These are phyloP conservation scores for Drosophila multiciliata DNA, from an alignment of 2,888 invertebrate species.

Conservation along the genomic window DNA sequence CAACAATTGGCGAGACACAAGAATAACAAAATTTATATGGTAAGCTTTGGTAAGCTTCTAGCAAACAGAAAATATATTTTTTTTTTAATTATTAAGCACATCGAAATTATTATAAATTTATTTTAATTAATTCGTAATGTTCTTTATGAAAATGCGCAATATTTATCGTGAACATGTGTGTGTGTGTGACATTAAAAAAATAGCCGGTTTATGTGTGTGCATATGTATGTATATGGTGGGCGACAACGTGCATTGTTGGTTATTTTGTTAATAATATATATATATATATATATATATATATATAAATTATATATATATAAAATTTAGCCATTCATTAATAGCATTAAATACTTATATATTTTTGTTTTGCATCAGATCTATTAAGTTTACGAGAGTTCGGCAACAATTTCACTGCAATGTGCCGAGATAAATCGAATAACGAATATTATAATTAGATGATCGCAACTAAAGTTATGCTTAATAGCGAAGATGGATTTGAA, in stretches of 20 bases:
- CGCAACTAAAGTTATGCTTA: background rate
- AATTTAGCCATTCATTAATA: background rate
- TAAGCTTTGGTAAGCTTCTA: conserved; percentile 72
- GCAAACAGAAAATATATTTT: conserved; percentile 12
- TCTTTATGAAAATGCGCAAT: conserved; percentile 26
- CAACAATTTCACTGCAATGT: background rate
- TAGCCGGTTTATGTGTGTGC: conserved; percentile 52
- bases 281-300: no score
- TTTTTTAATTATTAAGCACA: conserved; percentile 21
- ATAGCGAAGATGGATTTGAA: background rate
- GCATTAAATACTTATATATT: background rate
- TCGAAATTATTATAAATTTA: conserved; percentile 19
- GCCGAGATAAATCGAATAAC: background rate
- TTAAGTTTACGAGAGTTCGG: background rate
- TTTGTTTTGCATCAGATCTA: background rate
- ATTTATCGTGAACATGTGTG: conserved; percentile 13
- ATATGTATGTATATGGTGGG: conserved; percentile 11
- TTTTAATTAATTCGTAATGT: conserved; percentile 8
- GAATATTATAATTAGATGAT: background rate
- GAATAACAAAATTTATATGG: conserved; percentile 20
- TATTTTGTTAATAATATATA: background rate
- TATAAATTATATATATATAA: no score
- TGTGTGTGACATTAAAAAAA: conserved; percentile 55
- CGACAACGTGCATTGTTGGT: conserved; percentile 5
- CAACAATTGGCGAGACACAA: conserved; percentile 35